A percentile compares a stretch with the other conserved stretches of the same genome.
phyloP scores from a whole-genome alignment of 2,113 vertebrate species.

The Climacteris rufus region DNA sequence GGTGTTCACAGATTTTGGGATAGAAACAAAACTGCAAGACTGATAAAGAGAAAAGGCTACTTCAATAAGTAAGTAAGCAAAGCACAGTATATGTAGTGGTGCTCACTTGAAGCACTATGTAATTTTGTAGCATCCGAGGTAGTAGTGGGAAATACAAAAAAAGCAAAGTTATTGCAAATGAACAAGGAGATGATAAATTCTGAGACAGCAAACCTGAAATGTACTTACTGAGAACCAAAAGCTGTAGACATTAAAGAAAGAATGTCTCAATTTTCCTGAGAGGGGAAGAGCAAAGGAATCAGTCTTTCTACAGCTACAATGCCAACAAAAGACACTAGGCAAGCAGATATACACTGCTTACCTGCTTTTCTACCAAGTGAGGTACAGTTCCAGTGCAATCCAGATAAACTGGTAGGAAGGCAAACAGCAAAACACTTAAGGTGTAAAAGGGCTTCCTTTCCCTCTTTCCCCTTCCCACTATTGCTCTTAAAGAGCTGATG shows the following conservation, averaged over 20 bases:
- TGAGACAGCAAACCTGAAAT: neutral
- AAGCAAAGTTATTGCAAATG: neutral
- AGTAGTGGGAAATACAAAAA: neutral
- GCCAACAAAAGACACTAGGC: neutral
- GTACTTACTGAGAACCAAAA: neutral
- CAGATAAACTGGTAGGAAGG: neutral
- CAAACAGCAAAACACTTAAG: neutral
- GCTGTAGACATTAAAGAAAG: neutral
- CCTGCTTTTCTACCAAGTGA: neutral
- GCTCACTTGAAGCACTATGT: neutral
- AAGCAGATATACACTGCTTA: neutral
- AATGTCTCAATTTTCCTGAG: neutral
- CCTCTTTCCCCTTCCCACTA: neutral
- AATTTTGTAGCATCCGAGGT: neutral
- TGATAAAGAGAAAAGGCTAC: neutral
- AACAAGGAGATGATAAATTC: neutral
- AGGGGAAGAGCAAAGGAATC: neutral
- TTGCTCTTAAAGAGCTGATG: neutral
- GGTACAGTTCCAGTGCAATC: neutral
- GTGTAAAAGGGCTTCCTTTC: neutral
- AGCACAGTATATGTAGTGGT: fast-evolving
- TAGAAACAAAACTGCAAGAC: neutral
- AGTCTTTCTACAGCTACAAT: neutral
- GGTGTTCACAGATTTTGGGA: neutral
- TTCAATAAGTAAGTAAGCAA: neutral